These are phyloP conservation scores for Bombus confusus DNA, from an alignment of 1,140 invertebrate species.

Conservation along the genomic window DNA sequence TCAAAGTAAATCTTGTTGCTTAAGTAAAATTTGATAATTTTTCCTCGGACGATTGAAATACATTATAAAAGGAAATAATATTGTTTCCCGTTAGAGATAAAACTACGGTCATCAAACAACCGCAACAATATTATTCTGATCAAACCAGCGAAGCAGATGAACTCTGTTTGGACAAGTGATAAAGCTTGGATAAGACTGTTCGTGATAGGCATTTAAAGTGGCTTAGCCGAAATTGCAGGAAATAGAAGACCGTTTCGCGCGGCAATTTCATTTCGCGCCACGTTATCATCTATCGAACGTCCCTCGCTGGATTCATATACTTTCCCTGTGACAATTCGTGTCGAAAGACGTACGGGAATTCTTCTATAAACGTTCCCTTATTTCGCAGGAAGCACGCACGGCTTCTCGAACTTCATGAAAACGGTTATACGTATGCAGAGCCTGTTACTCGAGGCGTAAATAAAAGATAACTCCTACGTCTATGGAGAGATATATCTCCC, in stretches of 20 bases:
- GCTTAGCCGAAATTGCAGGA: conserved; percentile 13
- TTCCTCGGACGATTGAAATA: too few species aligned
- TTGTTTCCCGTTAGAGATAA: neutral
- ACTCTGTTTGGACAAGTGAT: neutral
- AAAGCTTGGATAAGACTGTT: neutral
- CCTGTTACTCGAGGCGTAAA: neutral
- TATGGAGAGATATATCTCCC: neutral
- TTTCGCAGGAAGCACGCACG: neutral
- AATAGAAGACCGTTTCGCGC: conserved; percentile 37
- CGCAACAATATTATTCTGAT: neutral
- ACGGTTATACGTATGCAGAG: neutral
- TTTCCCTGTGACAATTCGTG: conserved; percentile 19
- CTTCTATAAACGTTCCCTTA: neutral
- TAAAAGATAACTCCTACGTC: conserved; percentile 12
- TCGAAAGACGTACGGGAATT: neutral
- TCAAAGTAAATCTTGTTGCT: neutral
- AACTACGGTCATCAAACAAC: neutral
- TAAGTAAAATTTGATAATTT: neutral
- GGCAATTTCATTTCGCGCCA: neutral
- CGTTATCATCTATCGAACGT: conserved; percentile 15
- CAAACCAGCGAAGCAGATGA: neutral
- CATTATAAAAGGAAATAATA: neutral
- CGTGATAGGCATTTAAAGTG: neutral
- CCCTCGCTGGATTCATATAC: conserved; percentile 7
- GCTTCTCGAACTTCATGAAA: conserved; percentile 21